Evolutionary conservation across 1,140 invertebrate genomes (phyloP), one percentile per base, ranked within the genome.

Genomic region (Pararge aegeria): DNA sequence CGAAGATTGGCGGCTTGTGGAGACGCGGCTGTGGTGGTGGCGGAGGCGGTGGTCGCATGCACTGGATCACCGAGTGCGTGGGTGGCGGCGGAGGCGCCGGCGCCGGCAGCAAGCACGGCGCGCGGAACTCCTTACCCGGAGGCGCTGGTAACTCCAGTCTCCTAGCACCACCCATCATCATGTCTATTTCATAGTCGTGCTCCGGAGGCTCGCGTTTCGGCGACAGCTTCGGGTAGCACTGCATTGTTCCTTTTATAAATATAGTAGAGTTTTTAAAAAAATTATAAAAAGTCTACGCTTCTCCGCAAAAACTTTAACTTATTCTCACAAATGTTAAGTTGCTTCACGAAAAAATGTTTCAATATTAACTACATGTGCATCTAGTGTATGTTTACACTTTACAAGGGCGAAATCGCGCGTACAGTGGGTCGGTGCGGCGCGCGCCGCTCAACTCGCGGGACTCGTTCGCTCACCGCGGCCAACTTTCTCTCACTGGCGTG

Each of bases 31-130:
- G 91, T 10, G 92, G 92, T 3, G 92, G 92, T 16, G 92, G 91
- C 5, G 91, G 91, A 6, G 92, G 92, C 19, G 91, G 92, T 19
- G 92, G 92, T 13, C 92, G 85, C 92, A 92, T 93, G 57, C 91
- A 88, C 64, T 90, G 85, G 72, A 91, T 91, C 42, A 91, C 90
- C 13, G 90, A 91, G 58, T 87, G 85, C 55, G 79, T 68, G n/a
- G 83, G 79, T 15, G 64, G 85, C 5, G 91, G 91, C 21, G 70
- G 86, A 2, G 91, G 91, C 55, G 91, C 91, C 38, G 91, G 90
- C 54, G 91, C 88, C 38, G 73, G 68, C 66, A 88, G 65, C 70
- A 87, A 58, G 61, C 81, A 79, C 34, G 84, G 84, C 27, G 87
- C 83, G 3, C 86, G 80, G 62, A 87, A 89, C 77, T 89, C 87